These are phyloP conservation scores for Brachionichthys hirsutus DNA, from an alignment of 2,113 vertebrate genomes.

Conservation along the genomic window DNA sequence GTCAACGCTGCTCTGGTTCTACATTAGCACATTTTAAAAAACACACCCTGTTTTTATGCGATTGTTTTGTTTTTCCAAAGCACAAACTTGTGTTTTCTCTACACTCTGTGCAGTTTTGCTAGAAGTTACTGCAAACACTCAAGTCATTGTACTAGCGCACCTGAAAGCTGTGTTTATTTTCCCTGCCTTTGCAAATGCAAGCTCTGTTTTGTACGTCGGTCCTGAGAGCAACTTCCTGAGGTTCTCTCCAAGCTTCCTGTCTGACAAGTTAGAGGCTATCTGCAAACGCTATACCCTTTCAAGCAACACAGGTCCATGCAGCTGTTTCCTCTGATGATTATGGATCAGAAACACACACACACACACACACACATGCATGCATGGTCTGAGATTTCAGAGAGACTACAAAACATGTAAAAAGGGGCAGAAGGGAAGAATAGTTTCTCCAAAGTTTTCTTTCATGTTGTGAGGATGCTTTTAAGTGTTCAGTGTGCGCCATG, in stretches of 20 bases:
- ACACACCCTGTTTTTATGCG: slow-evolving; percentile 17
- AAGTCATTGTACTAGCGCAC: slow-evolving; percentile 54
- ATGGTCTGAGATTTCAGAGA: slow-evolving; percentile 42
- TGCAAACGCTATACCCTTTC: slow-evolving; percentile 37
- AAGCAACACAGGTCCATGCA: slow-evolving; percentile 56
- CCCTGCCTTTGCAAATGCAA: slow-evolving; percentile 17
- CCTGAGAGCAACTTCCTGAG: slow-evolving; percentile 70
- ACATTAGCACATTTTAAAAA: slow-evolving; percentile 39
- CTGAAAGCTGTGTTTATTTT: slow-evolving; percentile 63
- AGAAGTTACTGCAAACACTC: slow-evolving; percentile 22
- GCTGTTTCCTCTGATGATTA: slow-evolving; percentile 75
- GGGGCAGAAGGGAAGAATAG: slow-evolving; percentile 6
- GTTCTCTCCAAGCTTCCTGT: slow-evolving; percentile 68
- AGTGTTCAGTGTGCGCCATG: background rate
- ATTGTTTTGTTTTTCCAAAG: slow-evolving; percentile 11
- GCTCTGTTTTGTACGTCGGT: slow-evolving; percentile 49
- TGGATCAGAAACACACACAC: slow-evolving; percentile 36
- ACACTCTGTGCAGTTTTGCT: background rate
- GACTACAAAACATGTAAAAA: slow-evolving; percentile 6
- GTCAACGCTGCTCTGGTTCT: slow-evolving; percentile 47
- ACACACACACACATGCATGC: slow-evolving; percentile 7
- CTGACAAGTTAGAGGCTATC: slow-evolving; percentile 72
- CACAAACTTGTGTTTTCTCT: slow-evolving; percentile 6
- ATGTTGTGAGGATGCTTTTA: slow-evolving; percentile 7
- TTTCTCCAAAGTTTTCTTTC: slow-evolving; percentile 26